Conservation (phyloP, 1,140 invertebrate species). For the Steinernema feltiae region DNA sequence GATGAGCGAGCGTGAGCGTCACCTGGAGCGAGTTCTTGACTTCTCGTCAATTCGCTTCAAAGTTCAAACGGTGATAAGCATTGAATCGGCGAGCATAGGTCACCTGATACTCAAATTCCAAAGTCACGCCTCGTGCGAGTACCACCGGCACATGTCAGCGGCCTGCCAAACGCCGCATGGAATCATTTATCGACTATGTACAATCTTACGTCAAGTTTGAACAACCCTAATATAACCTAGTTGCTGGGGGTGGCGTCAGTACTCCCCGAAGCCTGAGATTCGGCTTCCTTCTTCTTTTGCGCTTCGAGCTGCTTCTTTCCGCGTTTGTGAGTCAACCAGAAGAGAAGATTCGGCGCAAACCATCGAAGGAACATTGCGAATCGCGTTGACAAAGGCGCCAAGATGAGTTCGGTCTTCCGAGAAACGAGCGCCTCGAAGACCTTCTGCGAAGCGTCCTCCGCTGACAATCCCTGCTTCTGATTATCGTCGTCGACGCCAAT, state of each 20-base stretch:
- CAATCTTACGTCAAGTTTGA: too few relatives aligned
- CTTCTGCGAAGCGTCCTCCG: slow-evolving; percentile 24
- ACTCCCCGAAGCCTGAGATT: neutral
- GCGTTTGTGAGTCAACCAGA: slow-evolving; percentile 15
- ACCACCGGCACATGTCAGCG: too few relatives aligned
- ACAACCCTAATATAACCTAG: too few relatives aligned
- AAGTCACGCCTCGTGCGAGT: too few relatives aligned
- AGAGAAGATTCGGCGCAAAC: slow-evolving; percentile 29
- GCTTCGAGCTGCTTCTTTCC: neutral
- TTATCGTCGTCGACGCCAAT: slow-evolving; percentile 49
- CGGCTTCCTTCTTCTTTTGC: neutral
- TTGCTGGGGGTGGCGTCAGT: too few relatives aligned
- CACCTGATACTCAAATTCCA: neutral
- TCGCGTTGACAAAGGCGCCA: slow-evolving; percentile 24
- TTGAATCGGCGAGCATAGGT: neutral
- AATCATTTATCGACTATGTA: too few relatives aligned
- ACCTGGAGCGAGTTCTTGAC: too few relatives aligned
- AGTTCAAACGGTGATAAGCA: neutral
- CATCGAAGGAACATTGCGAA: slow-evolving; percentile 31
- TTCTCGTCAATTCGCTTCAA: too few relatives aligned
- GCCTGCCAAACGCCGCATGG: too few relatives aligned
- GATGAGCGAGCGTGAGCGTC: too few relatives aligned
- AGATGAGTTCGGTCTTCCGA: slow-evolving; percentile 27
- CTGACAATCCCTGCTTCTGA: slow-evolving; percentile 40
- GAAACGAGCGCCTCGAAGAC: slow-evolving; percentile 20